Conservation (phyloP, 2,797 vertebrate species). For the Cirrhinus mrigala region DNA sequence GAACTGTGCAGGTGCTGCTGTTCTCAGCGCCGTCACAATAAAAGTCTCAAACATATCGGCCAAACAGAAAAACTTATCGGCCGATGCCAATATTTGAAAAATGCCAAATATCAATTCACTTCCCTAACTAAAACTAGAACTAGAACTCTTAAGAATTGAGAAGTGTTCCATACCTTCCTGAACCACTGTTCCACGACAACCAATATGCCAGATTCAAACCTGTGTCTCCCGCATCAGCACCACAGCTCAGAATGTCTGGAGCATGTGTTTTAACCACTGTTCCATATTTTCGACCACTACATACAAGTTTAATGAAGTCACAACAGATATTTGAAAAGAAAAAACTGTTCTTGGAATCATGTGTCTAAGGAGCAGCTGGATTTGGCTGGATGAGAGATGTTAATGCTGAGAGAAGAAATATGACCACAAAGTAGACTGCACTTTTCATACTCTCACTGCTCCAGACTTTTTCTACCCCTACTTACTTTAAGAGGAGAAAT, state of each 20-base stretch:
- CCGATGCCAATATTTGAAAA: no score
- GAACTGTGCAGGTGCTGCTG: no score
- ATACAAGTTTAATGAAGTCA: conserved; percentile 22
- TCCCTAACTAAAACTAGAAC: background rate
- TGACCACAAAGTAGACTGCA: background rate
- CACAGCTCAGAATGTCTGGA: background rate
- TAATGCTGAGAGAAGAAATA: conserved; percentile 5
- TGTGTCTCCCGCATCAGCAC: no score
- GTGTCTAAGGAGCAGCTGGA: background rate
- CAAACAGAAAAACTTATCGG: no score
- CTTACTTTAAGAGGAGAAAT: background rate
- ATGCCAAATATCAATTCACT: no score
- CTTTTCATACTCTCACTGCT: background rate
- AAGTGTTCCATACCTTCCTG: background rate
- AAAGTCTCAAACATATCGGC: no score
- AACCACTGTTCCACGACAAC: background rate
- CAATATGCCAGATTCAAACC: background rate
- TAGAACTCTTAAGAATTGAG: background rate
- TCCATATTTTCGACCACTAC: background rate
- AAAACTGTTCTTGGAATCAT: background rate
- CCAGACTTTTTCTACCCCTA: background rate
- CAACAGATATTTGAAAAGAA: background rate
- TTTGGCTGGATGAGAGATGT: background rate
- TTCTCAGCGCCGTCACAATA: no score
- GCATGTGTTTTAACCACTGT: background rate